Evolutionary conservation across 2,113 vertebrate genomes (phyloP).

Genomic region (Crypturellus undulatus): DNA sequence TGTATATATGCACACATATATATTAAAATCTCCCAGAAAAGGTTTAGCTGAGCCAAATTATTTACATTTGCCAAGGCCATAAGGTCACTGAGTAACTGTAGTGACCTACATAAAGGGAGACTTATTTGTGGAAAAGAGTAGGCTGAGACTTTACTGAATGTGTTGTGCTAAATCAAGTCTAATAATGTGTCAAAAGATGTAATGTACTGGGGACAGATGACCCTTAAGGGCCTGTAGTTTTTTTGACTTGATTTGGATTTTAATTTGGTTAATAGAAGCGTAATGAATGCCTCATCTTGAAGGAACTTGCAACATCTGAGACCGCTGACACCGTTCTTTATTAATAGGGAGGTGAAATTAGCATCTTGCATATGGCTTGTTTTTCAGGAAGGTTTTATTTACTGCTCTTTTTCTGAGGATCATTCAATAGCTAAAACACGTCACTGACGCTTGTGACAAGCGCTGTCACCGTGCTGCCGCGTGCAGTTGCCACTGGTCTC

Average conservation of each 20-base stretch:
- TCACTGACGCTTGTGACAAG: rapidly evolving
- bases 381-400: background rate
- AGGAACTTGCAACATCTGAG: background rate
- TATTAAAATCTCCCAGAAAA: background rate
- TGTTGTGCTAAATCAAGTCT: conserved; percentile 1
- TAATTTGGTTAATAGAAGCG: background rate
- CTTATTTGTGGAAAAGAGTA: background rate
- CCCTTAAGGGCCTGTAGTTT: background rate
- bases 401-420: background rate
- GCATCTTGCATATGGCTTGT: rapidly evolving
- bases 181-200: background rate
- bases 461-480: rapidly evolving
- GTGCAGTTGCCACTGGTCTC: background rate
- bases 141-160: background rate
- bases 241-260: background rate
- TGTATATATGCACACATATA: too few species aligned
- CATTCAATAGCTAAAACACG: background rate
- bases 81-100: background rate
- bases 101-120: background rate
- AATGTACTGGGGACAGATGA: background rate
- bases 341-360: background rate
- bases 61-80: conserved; percentile 20
- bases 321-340: background rate
- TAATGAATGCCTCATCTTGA: background rate
- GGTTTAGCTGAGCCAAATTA: background rate